Base-by-base conservation (phyloP, 2,888 invertebrate species). In the Bruchidius siliquastri region DNA sequence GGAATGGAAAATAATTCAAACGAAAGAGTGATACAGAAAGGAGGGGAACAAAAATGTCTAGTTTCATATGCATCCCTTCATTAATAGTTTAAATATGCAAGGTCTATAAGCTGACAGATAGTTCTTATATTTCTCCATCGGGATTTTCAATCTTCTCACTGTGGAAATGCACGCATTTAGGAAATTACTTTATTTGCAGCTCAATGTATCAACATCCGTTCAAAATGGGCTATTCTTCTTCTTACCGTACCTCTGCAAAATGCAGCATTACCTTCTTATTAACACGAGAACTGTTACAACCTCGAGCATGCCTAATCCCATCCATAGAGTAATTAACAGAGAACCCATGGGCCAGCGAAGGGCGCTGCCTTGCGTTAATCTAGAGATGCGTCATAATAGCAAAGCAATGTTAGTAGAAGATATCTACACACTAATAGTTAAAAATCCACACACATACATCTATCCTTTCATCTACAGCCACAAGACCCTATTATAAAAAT, bases 281-380 rank as follows among this genome's bases (percentile, higher is more conserved):
- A 84, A 82, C 78, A 84, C 84, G 85, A 84, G 83, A 81, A 85
- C 78, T 82, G 80, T 83, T 81, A 85, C 86, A 86, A 85, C 84
- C 84, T 84, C 86, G 85, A 84, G 85, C 87, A 87, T 87, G 87
- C 86, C 86, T 86, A 83, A 86, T 85, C 80, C 87, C 87, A 83
- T 87, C 87, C 86, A 87, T 84, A 82, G 87, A 85, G 84, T 86
- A 86, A 86, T 87, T 87, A 85, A 87, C 86, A 84, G 86, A 84
- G 85, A 85, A 87, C 83, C 87, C 87, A 84, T 85, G 85, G 84
- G 85, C 85, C 82, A 86, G 82, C 83, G 85, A 83, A 75, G 86
- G 85, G 78, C 86, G 86, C 83, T 87, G 87, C 80, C 86, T 85
- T 83, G 86, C 84, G 84, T 85, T 86, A 80, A 86, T 85, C 87